Evolutionary conservation across 2,113 vertebrate species (phyloP), one percentile per base, ranked within the genome.

Genomic region (Amazona vittata): DNA sequence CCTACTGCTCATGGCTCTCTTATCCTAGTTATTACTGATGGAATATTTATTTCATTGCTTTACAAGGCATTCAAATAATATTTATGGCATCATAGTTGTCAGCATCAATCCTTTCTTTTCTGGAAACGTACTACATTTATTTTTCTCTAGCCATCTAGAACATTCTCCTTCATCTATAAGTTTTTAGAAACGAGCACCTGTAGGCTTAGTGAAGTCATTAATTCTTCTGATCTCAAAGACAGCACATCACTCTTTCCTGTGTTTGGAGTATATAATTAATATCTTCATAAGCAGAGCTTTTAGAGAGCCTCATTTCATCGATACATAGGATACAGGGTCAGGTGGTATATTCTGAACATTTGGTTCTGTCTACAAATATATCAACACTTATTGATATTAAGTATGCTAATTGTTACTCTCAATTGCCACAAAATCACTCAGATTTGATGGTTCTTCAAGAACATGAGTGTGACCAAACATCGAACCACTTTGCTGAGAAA

Each of bases 1-100:
- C 29, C 53, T 86, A 50, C 20, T 63, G 49, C 46, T 93, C 52
- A 77, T 43, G 33, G 41, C 15, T 91, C 4, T 92, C 50, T 81
- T 74, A 68, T 17, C 24, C 15, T 33, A 85, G 50, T 15, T 76
- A 67, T 59, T 95, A 86, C 69, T 24, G 59, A 74, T 47, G 18
- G 75, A 93, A 73, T 79, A 91, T 84, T 81, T 90, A 83, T 91
- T 96, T 91, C 18, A 59, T 26, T 95, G 77, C 44, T 81, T 83
- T 94, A 62, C 37, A 75, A 79, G 28, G 46, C 49, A 76, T 49
- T 91, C 59, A 73, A 31, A 83, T 64, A 78, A 55, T 86, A 89
- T 89, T 84, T 79, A 86, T 75, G 59, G 52, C 22, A 73, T 82
- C 33, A 21, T 43, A 78, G 37, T 14, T 92, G 84, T 90, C 91